Evolutionary conservation across 2,113 vertebrate genomes (phyloP).

Genomic region (Cyprinodon brontotheroides): DNA sequence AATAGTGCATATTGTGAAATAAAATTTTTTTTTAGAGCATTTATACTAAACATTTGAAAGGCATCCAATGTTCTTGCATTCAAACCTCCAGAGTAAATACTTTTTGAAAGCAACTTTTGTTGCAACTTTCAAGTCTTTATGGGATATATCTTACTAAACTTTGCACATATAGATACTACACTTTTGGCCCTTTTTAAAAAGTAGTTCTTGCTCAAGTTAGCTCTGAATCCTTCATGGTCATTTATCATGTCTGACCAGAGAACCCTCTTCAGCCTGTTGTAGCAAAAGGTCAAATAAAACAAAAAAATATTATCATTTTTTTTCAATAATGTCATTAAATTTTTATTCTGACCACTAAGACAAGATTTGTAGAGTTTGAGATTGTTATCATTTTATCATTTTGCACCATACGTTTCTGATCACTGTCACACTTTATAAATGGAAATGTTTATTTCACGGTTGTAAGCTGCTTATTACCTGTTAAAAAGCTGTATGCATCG

Average conservation of each 20-base stretch:
- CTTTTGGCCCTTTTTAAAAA: not conserved
- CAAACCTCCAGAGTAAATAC: not conserved
- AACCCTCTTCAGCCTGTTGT: not conserved
- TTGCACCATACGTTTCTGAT: no score
- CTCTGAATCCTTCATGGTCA: no score
- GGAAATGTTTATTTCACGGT: no score
- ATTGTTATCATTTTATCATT: not conserved
- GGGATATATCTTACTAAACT: not conserved
- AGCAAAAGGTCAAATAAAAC: not conserved
- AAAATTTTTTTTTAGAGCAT: not conserved
- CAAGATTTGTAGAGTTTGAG: not conserved
- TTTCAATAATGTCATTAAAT: not conserved
- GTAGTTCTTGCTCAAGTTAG: not conserved
- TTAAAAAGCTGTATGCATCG: no score
- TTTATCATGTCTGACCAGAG: not conserved
- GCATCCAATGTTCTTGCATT: no score
- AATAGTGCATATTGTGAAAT: no score
- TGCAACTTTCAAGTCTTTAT: not conserved
- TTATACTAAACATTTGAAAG: no score
- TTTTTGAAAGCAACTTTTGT: no score
- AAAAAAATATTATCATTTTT: not conserved
- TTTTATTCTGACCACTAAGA: not conserved
- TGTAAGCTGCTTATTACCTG: no score
- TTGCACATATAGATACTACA: not conserved
- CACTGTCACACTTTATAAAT: no score